Percentiles rank a stretch among this genome's conserved stretches.
Conservation (phyloP, 2,113 vertebrate species). For the Drymodes brunneopygia region DNA sequence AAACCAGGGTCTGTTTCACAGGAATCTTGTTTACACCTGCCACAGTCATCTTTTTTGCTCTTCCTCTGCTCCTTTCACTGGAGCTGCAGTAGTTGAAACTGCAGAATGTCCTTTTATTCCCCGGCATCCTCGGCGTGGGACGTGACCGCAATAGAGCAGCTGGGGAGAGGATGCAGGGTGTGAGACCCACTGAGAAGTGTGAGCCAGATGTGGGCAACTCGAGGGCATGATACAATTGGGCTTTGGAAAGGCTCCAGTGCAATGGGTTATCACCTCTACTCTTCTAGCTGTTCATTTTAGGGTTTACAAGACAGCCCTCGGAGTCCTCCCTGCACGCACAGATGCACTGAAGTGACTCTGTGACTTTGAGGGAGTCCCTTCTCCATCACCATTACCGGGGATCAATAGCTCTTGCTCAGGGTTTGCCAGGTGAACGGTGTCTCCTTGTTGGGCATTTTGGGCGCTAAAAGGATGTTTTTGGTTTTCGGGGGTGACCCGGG, state of each 20-base stretch:
- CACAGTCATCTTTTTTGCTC: not conserved
- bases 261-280: not conserved
- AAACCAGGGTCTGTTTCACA: not conserved
- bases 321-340: not conserved
- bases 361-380: fast-evolving
- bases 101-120: not conserved
- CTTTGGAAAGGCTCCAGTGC: not conserved
- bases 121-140: not conserved
- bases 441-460: not conserved
- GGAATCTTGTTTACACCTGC: constrained; percentile 3
- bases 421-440: not conserved
- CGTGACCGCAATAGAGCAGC: not conserved
- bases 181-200: not conserved
- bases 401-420: not conserved
- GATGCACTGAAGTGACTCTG: not conserved
- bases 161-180: not conserved
- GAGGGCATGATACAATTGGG: not conserved
- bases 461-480: fast-evolving
- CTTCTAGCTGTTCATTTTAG: not conserved
- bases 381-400: not conserved
- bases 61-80: not conserved
- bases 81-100: not conserved
- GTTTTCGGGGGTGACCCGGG: not conserved
- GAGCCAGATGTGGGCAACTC: not conserved
- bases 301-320: not conserved